Evolutionary conservation across 1,140 invertebrate genomes (phyloP).

Genomic region (Caenorhabditis latens): DNA sequence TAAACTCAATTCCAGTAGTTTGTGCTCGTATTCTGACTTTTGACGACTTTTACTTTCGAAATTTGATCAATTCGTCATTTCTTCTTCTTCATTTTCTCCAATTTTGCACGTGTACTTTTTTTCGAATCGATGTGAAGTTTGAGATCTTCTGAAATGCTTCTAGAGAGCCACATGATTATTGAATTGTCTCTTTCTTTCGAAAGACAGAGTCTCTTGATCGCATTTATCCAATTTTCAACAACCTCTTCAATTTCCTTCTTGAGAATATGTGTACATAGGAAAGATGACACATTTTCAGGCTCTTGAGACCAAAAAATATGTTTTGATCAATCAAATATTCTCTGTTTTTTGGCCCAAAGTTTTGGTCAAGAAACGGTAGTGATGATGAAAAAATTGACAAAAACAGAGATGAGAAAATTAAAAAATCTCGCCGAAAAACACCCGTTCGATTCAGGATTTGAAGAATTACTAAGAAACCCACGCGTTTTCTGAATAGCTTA

Average conservation of each 20-base stretch:
- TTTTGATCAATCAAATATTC: background rate
- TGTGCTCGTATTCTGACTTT: conserved; percentile 26
- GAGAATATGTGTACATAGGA: background rate
- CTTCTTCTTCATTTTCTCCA: background rate
- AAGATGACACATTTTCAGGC: background rate
- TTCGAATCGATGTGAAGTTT: background rate
- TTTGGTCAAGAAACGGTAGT: background rate
- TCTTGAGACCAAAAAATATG: background rate
- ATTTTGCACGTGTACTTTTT: background rate
- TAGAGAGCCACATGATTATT: background rate
- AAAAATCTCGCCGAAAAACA: background rate
- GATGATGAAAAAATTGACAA: too few species aligned
- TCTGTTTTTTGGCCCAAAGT: background rate
- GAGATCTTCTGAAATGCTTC: background rate
- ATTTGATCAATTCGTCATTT: conserved; percentile 20
- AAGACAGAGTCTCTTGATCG: background rate
- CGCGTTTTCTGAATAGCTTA: too few species aligned
- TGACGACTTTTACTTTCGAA: background rate
- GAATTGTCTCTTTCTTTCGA: background rate
- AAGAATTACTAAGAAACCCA: background rate
- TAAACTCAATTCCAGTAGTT: background rate
- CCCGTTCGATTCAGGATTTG: background rate
- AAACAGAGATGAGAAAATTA: too few species aligned
- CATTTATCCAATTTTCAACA: background rate
- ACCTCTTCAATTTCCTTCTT: background rate